phyloP scores from a whole-genome alignment of 2,888 invertebrate genomes.

The Branchipolynoe longqiensis region DNA sequence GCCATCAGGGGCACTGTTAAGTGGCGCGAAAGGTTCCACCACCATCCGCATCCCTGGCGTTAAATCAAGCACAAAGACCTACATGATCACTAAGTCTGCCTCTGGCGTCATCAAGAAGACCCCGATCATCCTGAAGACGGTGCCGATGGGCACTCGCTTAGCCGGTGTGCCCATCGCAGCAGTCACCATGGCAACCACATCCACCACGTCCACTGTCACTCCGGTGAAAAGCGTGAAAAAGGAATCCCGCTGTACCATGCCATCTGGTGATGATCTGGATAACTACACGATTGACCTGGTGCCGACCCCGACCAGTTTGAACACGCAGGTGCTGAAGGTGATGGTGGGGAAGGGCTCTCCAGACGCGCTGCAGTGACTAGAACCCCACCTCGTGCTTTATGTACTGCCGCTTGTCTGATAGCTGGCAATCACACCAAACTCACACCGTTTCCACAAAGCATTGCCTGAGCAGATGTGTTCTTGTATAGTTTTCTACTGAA shows the following conservation, averaged over 20 bases:
- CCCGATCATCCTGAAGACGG: conserved; percentile 9
- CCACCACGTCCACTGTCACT: neutral
- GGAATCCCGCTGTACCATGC: neutral
- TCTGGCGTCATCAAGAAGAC: conserved; percentile 1
- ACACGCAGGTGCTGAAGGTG: conserved; percentile 3
- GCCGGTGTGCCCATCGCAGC: too few species aligned
- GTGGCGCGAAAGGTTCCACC: neutral
- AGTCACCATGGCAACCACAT: too few species aligned
- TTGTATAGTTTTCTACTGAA: too few species aligned
- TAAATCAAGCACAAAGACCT: neutral
- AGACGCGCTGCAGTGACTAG: too few species aligned
- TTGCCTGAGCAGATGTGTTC: too few species aligned
- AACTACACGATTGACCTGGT: neutral
- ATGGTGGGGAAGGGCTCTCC: conserved; percentile 11
- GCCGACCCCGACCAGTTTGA: neutral
- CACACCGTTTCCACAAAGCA: too few species aligned
- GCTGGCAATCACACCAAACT: too few species aligned
- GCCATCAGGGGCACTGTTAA: neutral
- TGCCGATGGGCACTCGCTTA: neutral
- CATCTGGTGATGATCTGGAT: neutral
- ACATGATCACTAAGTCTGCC: conserved; percentile 19
- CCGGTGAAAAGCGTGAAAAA: too few species aligned
- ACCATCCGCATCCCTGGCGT: neutral
- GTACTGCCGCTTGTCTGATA: too few species aligned
- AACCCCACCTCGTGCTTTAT: too few species aligned